Evolutionary conservation across 2,888 invertebrate genomes (phyloP).

Genomic region (Ophion costatus): DNA sequence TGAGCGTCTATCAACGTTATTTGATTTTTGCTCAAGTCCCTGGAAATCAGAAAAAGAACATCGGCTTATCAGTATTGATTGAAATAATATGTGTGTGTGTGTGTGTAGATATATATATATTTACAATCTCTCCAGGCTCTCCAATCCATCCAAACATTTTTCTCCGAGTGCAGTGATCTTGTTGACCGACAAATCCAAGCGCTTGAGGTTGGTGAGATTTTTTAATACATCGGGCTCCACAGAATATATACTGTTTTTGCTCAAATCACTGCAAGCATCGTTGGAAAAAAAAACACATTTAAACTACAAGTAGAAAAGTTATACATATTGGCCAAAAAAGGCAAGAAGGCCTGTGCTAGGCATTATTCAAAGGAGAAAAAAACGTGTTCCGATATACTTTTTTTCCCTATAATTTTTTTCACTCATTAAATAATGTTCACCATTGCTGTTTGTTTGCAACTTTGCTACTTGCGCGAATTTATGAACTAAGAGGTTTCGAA

Average conservation of each 20-base stretch:
- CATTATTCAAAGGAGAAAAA: neutral
- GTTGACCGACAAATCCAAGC: conserved; percentile 88
- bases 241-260: conserved; percentile 87
- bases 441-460: too few relatives aligned
- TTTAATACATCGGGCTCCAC: conserved; percentile 80
- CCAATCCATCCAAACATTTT: conserved; percentile 88
- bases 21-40: conserved; percentile 92
- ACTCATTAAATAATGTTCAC: too few relatives aligned
- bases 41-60: conserved; percentile 80
- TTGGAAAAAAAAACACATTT: neutral
- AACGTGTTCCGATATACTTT: neutral
- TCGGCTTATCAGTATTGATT: neutral
- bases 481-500: too few relatives aligned
- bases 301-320: neutral
- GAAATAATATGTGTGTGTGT: neutral
- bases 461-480: too few relatives aligned
- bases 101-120: conserved; percentile 35
- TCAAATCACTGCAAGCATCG: conserved; percentile 84
- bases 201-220: conserved; percentile 84
- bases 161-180: conserved; percentile 88
- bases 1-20: conserved; percentile 89
- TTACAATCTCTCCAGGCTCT: conserved; percentile 89
- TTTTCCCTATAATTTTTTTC: neutral
- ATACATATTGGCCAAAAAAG: neutral
- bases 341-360: neutral